Evolutionary conservation across 2,888 invertebrate genomes (phyloP), one percentile per base, ranked within the genome.

Genomic region (Anaspis maculata): DNA sequence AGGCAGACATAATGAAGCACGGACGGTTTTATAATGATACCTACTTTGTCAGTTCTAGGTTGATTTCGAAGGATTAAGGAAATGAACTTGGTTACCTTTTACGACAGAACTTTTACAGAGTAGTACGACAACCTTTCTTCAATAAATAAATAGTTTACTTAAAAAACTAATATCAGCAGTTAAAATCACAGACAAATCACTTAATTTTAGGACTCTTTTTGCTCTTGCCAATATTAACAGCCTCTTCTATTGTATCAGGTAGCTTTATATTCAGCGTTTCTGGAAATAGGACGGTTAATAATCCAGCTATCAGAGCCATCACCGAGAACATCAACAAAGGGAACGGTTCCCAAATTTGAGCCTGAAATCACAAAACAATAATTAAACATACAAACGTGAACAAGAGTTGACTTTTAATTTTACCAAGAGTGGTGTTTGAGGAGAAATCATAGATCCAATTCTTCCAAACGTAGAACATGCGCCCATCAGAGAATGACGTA

Each of bases 231-330:
- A 70, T 64, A 39, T 71, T 69, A 58, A 74, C 77, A 0, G 81
- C 81, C 49, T 82, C 80, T 44, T 73, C 73, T 13, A 83, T 73
- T 2, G 81, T 82, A 62, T 83, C 83, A 0, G 76, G 76, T 0
- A 76, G 62, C 44, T 76, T 73, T 42, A 72, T 71, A 48, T 79
- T 77, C 30, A 73, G 62, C 0, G 83, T 84, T 59, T 84, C 84
- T 0, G 83, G 83, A 35, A 83, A 74, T 47, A 76, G 61, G 12
- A 81, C 57, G 0, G 79, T 74, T 34, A 81, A 56, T n/a, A 71
- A 38, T 10, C 75, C 77, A 25, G 79, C 77, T 27, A 74, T 55
- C 2, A 75, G 51, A 27, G 77, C 73, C 71, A 79, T 74, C 2
- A 57, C 62, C 1, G 78, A 76, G 51, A 80, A 82, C 30, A 79